Evolutionary conservation across 2,113 vertebrate genomes (phyloP).

Genomic region (Turdus rufiventris): DNA sequence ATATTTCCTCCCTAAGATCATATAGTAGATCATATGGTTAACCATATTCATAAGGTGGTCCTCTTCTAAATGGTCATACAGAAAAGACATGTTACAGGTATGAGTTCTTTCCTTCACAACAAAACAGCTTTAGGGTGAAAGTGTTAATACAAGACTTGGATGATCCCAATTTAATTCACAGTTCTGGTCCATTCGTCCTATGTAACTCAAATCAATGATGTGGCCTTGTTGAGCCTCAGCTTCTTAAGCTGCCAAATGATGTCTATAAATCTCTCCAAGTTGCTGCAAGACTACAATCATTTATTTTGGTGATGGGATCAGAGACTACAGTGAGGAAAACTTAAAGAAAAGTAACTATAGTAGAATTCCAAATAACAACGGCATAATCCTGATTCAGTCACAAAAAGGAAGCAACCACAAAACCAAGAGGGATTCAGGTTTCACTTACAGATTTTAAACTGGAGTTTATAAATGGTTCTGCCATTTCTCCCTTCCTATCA

Average conservation of each 20-base stretch:
- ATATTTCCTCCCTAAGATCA: not conserved
- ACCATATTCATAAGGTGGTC: not conserved
- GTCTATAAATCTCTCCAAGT: not conserved
- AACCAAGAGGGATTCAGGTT: not conserved
- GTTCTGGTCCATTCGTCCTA: not conserved
- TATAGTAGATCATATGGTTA: not conserved
- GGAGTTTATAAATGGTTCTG: not conserved
- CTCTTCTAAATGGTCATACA: not conserved
- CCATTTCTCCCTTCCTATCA: not conserved
- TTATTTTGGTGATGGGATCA: not conserved
- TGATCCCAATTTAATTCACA: not conserved
- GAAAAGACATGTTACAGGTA: not conserved
- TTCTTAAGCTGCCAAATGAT: not conserved
- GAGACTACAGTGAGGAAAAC: not conserved
- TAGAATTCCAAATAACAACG: not conserved
- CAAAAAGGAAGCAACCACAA: not conserved
- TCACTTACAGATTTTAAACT: not conserved
- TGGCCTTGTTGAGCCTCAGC: not conserved
- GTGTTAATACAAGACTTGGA: not conserved
- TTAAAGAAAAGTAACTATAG: not conserved
- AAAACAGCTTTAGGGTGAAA: not conserved
- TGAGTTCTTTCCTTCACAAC: not conserved
- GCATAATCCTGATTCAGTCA: not conserved
- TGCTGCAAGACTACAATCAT: not conserved
- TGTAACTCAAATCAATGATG: not conserved